Evolutionary conservation across 2,113 vertebrate species (phyloP), one percentile per base, ranked within the genome.

Genomic region (human): DNA sequence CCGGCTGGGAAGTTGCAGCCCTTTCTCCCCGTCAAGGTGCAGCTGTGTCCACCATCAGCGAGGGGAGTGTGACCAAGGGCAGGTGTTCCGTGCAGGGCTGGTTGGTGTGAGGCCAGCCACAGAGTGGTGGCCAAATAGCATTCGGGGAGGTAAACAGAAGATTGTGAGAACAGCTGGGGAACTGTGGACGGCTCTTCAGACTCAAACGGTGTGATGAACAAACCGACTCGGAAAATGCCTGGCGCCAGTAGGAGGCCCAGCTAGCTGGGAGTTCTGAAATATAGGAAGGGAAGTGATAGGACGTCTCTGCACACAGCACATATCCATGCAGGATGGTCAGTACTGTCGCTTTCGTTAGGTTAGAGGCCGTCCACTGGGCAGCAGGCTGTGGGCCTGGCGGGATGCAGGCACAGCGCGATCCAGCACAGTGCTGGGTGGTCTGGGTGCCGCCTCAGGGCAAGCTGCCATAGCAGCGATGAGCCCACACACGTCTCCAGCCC

Each of bases 141-240:
- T 12, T 83, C 11, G 1, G 68, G 16, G 70, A 75, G n/a, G 27
- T 8, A 40, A 57, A 27, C 20, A 18, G 59, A 17, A 50, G 22
- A 32, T 55, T 8, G 45, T 12, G 8, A 40, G 61, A 30, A 38
- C 6, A 8, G n/a, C 38, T 4, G 80, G 79, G 52, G 72, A 23
- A 66, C 4, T 1, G 27, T 23, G 13, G 61, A 6, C 10, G 0
- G n/a, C 52, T 48, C 10, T 22, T n/a, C 66, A 3, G 80, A 40
- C 25, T 50, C 20, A 1, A 2, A 38, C 1, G 6, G 6, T 8
- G 0, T 1, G 10, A n/a, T 0, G 18, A 73, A 0, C 38, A 11
- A 38, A 25, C 17, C 0, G 0, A 20, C 72, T 4, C 22, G 25
- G 25, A 38, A 45, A 45, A 32, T 0, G 25, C 13, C 22, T 11